Base-by-base conservation (phyloP, 2,113 vertebrate species). In the Tragulus kanchil region DNA sequence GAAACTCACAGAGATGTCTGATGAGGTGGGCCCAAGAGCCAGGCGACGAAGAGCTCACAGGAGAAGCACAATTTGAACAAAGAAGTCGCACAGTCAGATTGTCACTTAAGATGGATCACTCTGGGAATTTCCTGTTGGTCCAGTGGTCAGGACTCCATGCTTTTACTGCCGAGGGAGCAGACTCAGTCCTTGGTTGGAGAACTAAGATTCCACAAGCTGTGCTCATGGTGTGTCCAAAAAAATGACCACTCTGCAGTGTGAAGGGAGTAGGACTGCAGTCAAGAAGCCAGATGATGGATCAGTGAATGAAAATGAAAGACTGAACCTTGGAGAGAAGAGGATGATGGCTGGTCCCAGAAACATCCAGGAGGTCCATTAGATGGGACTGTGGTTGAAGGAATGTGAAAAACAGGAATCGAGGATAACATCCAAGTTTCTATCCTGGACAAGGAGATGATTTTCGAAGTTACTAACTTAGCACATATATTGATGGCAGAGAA, bases 21-120 rank as follows among this genome's bases (percentile, higher is more conserved):
- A 58, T 21, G 16, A 12, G 48, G 10, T 21, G 12, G 16, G 26
- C 52, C 56, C 28, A 79, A 54, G 28, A 36, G 23, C 15, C n/a
- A 48, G 56, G 54, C 75, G 15, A 10, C 0, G 6, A 45, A 25
- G 12, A 5, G 26, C 17, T 42, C n/a, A 7, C 0, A 1, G 19
- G 21, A 31, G 19, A 42, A 36, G 45, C 50, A 59, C 23, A 13
- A 1, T 17, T 14, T 78, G 42, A 31, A n/a, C 13, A 45, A 25
- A 52, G 45, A 2, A 17, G 1, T 10, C 19, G 10, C 36, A 45
- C 3, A n/a, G 28, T 36, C 52, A 54, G 52, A n/a, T 77, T 45
- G 71, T 36, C 90, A 59, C 26, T 75, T 50, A 4, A 45, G 77
- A 52, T 3, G 50, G 59, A 50, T n/a, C 50, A 36, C 58, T 45